These are phyloP conservation scores for Phragmatobia fuliginosa DNA, from an alignment of 2,888 invertebrate genomes.

Conservation along the genomic window DNA sequence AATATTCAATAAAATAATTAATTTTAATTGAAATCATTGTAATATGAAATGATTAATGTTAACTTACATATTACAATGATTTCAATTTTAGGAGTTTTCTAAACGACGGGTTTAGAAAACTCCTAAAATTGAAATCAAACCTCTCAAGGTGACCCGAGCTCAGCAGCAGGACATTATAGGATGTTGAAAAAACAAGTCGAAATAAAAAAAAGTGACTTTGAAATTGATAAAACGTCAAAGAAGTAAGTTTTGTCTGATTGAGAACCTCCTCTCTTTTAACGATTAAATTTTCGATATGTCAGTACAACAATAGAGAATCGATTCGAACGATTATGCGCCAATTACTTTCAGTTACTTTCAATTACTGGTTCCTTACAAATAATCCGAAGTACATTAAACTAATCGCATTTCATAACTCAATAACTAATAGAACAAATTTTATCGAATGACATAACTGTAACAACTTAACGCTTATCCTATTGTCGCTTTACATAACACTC, in stretches of 20 bases:
- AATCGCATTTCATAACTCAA: conserved; percentile 15
- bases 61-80: too few species aligned
- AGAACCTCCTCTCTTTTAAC: background rate
- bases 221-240: background rate
- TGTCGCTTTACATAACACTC: conserved; percentile 43
- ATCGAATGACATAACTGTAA: conserved; percentile 28
- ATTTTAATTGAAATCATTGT: too few species aligned
- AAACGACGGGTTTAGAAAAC: too few species aligned
- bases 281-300: background rate
- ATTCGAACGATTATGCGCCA: background rate
- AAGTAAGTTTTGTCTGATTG: background rate
- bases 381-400: background rate
- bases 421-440: conserved; percentile 25
- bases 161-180: too few species aligned
- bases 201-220: too few species aligned
- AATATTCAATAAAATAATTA: background rate
- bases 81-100: too few species aligned
- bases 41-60: too few species aligned
- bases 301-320: background rate
- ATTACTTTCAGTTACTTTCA: background rate
- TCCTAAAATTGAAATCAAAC: too few species aligned
- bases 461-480: conserved; percentile 29
- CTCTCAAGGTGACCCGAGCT: too few species aligned
- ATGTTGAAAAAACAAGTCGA: too few species aligned
- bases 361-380: background rate